Conservation (phyloP, 2,113 vertebrate species). For the Solea senegalensis region DNA sequence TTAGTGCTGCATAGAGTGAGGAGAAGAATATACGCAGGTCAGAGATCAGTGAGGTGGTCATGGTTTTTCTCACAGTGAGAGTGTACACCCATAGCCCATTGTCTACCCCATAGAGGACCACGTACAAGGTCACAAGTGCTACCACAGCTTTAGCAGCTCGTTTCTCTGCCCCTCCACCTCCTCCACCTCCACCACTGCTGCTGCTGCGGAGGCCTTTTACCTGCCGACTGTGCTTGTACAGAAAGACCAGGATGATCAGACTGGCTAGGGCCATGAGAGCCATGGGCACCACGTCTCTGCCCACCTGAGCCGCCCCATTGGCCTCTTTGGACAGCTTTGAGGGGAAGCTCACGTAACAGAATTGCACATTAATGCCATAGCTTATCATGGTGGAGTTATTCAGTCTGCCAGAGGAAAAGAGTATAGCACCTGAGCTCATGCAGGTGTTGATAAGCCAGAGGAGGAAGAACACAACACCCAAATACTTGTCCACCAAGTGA, state of each 20-base stretch:
- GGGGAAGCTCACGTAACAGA: conserved; percentile 76
- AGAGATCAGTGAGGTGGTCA: conserved; percentile 73
- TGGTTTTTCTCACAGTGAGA: conserved; percentile 69
- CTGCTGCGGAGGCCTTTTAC: conserved; percentile 65
- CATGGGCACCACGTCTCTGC: conserved; percentile 80
- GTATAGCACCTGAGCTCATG: conserved; percentile 57
- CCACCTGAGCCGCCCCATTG: conserved; percentile 73
- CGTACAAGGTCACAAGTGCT: conserved; percentile 75
- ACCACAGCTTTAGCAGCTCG: conserved; percentile 78
- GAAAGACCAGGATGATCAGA: conserved; percentile 77
- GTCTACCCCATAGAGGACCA: conserved; percentile 78
- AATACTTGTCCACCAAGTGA: conserved; percentile 41
- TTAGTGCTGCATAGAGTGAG: conserved; percentile 77
- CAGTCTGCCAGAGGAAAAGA: conserved; percentile 62
- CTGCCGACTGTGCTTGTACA: conserved; percentile 76
- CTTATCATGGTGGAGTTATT: conserved; percentile 45
- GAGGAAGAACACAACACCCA: conserved; percentile 66
- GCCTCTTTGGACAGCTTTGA: conserved; percentile 59
- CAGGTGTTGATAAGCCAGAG: conserved; percentile 77
- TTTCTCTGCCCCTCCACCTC: conserved; percentile 48
- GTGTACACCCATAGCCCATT: conserved; percentile 83
- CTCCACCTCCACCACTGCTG: neutral
- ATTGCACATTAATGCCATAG: conserved; percentile 72
- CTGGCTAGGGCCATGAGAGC: conserved; percentile 75
- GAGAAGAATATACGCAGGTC: conserved; percentile 81